Percentiles rank a stretch among this genome's conserved stretches.
Evolutionary conservation across 2,113 vertebrate species (phyloP).

Genomic region (Rallus limicola): DNA sequence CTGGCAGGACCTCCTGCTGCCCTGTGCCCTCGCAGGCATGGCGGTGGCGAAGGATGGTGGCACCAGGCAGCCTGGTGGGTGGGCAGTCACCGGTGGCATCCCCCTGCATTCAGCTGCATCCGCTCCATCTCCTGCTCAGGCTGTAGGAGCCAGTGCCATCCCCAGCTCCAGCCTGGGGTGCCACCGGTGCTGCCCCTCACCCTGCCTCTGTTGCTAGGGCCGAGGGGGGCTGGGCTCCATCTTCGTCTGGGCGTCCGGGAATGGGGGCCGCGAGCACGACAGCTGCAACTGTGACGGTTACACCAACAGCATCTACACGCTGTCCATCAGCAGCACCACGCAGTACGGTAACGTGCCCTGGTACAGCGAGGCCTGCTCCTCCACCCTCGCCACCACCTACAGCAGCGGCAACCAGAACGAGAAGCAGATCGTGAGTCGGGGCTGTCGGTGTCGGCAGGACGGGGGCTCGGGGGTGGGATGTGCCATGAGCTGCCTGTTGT

Average conservation of each 20-base stretch:
- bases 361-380: slow-evolving; percentile 99
- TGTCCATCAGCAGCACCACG: slow-evolving; percentile 98
- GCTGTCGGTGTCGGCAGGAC: background rate
- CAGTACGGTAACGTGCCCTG: slow-evolving; percentile 94
- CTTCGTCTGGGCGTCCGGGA: slow-evolving; percentile 98
- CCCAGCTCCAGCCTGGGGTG: background rate
- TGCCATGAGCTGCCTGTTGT: no score
- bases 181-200: background rate
- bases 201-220: slow-evolving; percentile 78
- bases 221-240: slow-evolving; percentile 93
- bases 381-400: slow-evolving; percentile 96
- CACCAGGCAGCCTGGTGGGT: fast-evolving
- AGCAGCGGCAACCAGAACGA: slow-evolving; percentile 96
- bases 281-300: slow-evolving; percentile 99
- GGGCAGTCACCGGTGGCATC: background rate
- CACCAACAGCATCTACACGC: slow-evolving; percentile 98
- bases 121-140: background rate
- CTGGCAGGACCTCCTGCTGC: background rate
- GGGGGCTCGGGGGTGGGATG: background rate
- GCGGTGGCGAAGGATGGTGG: background rate
- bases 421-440: slow-evolving; percentile 93
- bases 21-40: background rate
- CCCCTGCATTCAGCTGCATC: background rate
- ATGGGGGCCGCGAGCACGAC: slow-evolving; percentile 93
- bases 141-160: background rate